Evolutionary conservation across 2,113 vertebrate species (phyloP), one percentile per base, ranked within the genome.

Genomic region (Phainopepla nitens): DNA sequence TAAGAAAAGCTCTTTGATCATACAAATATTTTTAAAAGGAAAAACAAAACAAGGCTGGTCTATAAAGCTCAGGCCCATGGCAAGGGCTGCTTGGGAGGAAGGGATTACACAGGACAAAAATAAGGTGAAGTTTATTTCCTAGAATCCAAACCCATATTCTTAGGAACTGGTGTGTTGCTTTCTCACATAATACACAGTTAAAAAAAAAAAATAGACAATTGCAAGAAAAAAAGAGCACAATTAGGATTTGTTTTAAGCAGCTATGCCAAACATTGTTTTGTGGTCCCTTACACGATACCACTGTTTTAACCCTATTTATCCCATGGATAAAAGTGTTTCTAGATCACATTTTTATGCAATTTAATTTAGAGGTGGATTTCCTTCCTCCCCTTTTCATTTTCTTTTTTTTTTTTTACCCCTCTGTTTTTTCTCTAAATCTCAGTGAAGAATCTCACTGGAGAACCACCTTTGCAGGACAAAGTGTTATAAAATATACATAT

Each of bases 11-110:
- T 76, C 84, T 95, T 95, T 96, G 93, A 96, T 95, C 83, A 68
- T 35, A 60, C 66, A 89, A 95, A 79, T 91, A 84, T 89, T 96
- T 97, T 89, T 95, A 69, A 95, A 87, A 79, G 66, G 89, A 93
- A 71, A 95, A 94, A 54, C 73, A 82, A 87, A 91, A 56, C 81
- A 89, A 92, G 87, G 53, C 28, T 65, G 12, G 64, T 57, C 81
- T 72, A 25, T 82, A 79, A 92, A 91, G 72, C 3, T 1, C 66
- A 89, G 60, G 22, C 10, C 31, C 9, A 24, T 11, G 50, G 68
- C 54, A 62, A 76, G 31, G 61, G 57, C 23, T 79, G 22, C 47
- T 64, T 60, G 56, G 60, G 22, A 91, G 68, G 77, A 94, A 83
- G 31, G 65, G 56, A 62, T 95, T 54, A 27, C 44, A 82, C 18